phyloP scores from a whole-genome alignment of 2,888 invertebrate species.

The Drymonia ruficornis region DNA sequence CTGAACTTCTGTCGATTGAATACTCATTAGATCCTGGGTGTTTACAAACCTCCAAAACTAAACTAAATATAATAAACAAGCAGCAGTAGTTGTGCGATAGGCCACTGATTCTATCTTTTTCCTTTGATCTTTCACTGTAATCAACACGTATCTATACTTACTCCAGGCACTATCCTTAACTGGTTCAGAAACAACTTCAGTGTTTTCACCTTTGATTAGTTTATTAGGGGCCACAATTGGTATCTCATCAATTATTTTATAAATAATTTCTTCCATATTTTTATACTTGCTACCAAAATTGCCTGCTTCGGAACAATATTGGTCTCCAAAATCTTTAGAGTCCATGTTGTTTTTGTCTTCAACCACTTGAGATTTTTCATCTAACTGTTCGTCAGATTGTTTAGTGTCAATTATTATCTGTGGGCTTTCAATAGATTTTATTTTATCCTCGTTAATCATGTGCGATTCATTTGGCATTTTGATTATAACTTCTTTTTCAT shows the following conservation, averaged over 20 bases:
- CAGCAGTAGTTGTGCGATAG: too few relatives aligned
- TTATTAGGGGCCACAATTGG: background rate
- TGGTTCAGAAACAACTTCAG: constrained; percentile 5
- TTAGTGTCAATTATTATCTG: background rate
- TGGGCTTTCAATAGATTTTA: background rate
- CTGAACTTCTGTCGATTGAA: constrained; percentile 28
- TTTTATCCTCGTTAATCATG: background rate
- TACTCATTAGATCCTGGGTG: background rate
- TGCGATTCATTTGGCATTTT: background rate
- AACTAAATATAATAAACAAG: too few relatives aligned
- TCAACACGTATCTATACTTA: constrained; percentile 18
- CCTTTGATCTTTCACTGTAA: too few relatives aligned
- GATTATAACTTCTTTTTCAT: background rate
- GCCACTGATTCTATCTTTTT: too few relatives aligned
- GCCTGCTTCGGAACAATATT: background rate
- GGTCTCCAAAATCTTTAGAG: background rate
- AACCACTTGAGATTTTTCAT: background rate
- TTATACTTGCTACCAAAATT: background rate
- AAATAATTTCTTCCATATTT: constrained; percentile 10
- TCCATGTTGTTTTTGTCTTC: background rate
- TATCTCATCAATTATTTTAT: constrained; percentile 1
- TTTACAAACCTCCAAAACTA: too few relatives aligned
- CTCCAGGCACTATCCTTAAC: constrained; percentile 23
- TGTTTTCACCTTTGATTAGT: constrained; percentile 2
- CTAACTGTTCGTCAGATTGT: background rate